Base-by-base conservation (phyloP, 2,113 vertebrate species). In the Willisornis vidua region DNA sequence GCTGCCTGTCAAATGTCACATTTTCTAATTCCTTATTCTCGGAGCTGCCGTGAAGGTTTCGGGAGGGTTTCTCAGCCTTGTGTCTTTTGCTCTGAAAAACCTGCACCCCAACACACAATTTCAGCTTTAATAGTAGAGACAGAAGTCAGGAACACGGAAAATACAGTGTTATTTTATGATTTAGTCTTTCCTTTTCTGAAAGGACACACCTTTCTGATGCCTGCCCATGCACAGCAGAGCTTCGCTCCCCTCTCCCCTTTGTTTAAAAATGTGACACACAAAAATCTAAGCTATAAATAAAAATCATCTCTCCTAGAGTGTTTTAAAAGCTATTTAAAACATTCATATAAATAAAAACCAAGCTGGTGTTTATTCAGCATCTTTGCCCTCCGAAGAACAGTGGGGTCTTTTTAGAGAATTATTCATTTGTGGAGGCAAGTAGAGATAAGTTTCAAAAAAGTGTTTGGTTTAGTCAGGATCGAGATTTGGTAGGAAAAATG, bases 181-280 rank as follows among this genome's bases (percentile, higher is more conserved):
- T 83, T 74, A 9, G 8, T 59, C 31, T 63, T 46, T 72, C 17
- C 1, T 3, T 4, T 72, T 29, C 85, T 88, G 90, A 52, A 77
- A 37, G 41, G 8, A 26, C 8, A 11, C 55, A 90, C 76, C 88
- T 87, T 93, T 59, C 68, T 51, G 54, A 31, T 49, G 31, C 11
- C 52, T 0, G 10, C 80, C 51, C 33, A 29, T 19, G 46, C 78
- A 1, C 49, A 24, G 62, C 70, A 33, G 54, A 82, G 54, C 61
- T 55, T 26, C 1, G 9, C 79, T 57, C 41, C 39, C n/a, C 37
- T 81, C 37, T 78, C 33, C 31, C 45, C n/a, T 89, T 94, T 96
- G 92, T 94, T 97, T 94, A 93, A 96, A 96, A 96, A 96, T 35
- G 73, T 95, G 93, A 78, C 93, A 92, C 77, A 93, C 68, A 96